phyloP scores from a whole-genome alignment of 2,113 vertebrate genomes.

The Ellobius talpinus region DNA sequence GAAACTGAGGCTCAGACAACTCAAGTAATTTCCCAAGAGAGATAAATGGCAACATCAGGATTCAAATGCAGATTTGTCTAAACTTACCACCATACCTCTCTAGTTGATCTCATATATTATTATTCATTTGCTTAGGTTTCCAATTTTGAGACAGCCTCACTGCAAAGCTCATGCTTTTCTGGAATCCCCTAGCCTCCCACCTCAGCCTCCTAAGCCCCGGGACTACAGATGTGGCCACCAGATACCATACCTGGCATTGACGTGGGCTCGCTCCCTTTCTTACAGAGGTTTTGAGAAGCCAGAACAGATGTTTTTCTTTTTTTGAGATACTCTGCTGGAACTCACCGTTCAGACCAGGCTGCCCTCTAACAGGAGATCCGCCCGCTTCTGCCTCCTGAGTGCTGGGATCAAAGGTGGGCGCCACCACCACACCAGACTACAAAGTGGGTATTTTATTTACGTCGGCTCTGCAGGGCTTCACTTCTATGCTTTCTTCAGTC shows the following conservation, averaged over 20 bases:
- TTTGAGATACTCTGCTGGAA: background rate
- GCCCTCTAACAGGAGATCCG: background rate
- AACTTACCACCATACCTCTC: background rate
- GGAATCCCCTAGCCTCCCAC: background rate
- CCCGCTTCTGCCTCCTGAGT: background rate
- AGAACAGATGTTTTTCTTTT: background rate
- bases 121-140: background rate
- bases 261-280: background rate
- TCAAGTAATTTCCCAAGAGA: background rate
- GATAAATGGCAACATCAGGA: background rate
- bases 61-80: background rate
- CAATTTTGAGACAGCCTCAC: background rate
- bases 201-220: background rate
- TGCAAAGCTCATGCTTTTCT: background rate
- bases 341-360: background rate
- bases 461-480: background rate
- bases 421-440: background rate
- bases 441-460: background rate
- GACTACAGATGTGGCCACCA: background rate
- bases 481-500: background rate
- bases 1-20: background rate
- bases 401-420: background rate
- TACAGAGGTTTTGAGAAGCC: background rate
- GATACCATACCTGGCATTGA: background rate
- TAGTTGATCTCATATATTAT: background rate